phyloP scores from a whole-genome alignment of 1,140 invertebrate species.

The Babylonia areolata region DNA sequence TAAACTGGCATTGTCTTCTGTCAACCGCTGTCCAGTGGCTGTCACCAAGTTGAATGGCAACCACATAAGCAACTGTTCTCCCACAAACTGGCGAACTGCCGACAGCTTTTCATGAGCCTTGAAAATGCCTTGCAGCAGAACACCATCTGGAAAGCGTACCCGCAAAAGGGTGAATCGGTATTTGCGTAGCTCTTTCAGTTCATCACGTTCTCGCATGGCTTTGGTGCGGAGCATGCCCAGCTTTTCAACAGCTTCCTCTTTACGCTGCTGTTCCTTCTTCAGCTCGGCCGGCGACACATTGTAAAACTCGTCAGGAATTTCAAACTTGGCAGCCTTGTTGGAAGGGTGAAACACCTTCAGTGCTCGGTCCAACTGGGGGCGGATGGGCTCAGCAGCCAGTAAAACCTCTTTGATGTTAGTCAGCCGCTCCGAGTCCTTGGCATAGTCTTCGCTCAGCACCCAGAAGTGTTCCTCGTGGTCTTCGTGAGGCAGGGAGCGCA shows the following conservation, averaged over 20 bases:
- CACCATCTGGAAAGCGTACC: constrained; percentile 88
- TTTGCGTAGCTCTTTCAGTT: constrained; percentile 84
- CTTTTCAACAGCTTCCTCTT: constrained; percentile 84
- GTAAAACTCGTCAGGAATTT: constrained; percentile 90
- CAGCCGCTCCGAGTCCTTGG: constrained; percentile 75
- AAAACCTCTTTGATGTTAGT: constrained; percentile 85
- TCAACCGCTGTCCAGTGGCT: constrained; percentile 62
- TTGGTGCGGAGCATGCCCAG: constrained; percentile 90
- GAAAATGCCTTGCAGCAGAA: constrained; percentile 73
- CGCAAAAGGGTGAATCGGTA: constrained; percentile 91
- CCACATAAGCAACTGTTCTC: constrained; percentile 68
- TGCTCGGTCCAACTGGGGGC: constrained; percentile 89
- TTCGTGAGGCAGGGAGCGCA: constrained; percentile 63
- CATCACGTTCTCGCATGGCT: constrained; percentile 93
- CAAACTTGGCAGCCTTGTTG: constrained; percentile 79
- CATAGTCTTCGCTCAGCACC: constrained; percentile 66
- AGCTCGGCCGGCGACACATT: constrained; percentile 87
- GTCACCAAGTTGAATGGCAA: constrained; percentile 71
- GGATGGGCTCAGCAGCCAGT: constrained; percentile 86
- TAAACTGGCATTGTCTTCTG: constrained; percentile 65
- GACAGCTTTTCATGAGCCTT: constrained; percentile 67
- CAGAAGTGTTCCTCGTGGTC: constrained; percentile 71
- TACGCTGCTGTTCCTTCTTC: constrained; percentile 86
- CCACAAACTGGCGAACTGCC: constrained; percentile 63
- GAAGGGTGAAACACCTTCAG: constrained; percentile 89